Evolutionary conservation across 1,140 invertebrate species (phyloP), one percentile per base, ranked within the genome.

Genomic region (Hylyphantes graminicola): DNA sequence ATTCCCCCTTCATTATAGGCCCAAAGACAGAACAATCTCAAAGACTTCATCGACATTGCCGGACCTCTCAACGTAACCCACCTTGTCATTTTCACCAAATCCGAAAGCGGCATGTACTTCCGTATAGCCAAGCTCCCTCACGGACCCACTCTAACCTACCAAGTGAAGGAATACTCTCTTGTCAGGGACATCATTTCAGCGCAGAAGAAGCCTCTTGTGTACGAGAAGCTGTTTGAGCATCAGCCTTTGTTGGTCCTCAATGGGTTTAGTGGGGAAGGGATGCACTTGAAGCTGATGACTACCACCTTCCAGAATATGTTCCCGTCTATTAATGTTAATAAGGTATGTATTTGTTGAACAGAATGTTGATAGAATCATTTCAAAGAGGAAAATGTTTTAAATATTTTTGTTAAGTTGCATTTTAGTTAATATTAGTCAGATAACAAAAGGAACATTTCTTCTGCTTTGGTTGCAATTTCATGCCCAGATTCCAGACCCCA

Each of bases 251-350:
- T 99, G 59, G 93, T 99, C 65, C 92, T 99, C 89, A 99, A 99
- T 89, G 96, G 96, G 89, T 98, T 99, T 88, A 94, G 93, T 77
- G 94, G 94, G 0, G 94, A 95, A 89, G 94, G 94, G 63, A 93
- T 94, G 90, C 95, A 98, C 86, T 90, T 97, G 82, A 97, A 98
- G 88, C 90, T 99, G 3, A 96, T 98, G 93, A 93, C 96, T 11
- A 94, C 95, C 7, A 98, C 96, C 91, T 98, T 99, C 89, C 97
- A 99, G 91, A 98, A 98, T 89, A 97, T 99, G 96, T 99, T 99
- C 90, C 98, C 98, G 0, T 94, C 95, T 0, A 97, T 99, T 68
- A 99, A 99, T 90, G 92, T 99, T 75, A 95, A 95, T 51, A 96
- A 92, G 87, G 94, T 91, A 92, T 88, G 86, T 67, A 54, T 57